phyloP scores from a whole-genome alignment of 2,888 invertebrate species.

The Acleris holmiana region DNA sequence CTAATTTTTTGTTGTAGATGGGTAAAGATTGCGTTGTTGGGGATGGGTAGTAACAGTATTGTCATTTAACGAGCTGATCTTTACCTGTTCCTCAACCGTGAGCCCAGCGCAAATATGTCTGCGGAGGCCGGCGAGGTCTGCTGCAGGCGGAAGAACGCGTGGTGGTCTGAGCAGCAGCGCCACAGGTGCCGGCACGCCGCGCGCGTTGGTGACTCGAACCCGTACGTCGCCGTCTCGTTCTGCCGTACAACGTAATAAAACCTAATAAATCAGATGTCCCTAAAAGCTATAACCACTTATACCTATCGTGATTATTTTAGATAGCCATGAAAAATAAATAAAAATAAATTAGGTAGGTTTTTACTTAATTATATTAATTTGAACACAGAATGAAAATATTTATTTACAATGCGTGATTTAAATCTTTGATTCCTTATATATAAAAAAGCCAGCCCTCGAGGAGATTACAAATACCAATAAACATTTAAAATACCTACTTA shows the following conservation, averaged over 20 bases:
- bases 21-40: too few species aligned
- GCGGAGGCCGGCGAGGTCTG: conserved; percentile 90
- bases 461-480: neutral
- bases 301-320: too few species aligned
- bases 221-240: conserved; percentile 98
- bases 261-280: too few species aligned
- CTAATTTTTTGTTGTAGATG: too few species aligned
- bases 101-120: conserved; percentile 91
- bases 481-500: neutral
- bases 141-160: conserved; percentile 95
- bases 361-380: too few species aligned
- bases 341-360: too few species aligned
- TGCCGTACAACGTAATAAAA: conserved; percentile 60
- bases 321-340: too few species aligned
- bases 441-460: neutral
- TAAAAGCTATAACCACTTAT: too few species aligned
- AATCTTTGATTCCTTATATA: too few species aligned
- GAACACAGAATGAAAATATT: too few species aligned
- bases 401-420: too few species aligned
- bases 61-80: neutral
- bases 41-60: neutral
- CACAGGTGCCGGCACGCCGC: conserved; percentile 97
- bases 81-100: conserved; percentile 91
- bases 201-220: conserved; percentile 96
- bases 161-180: conserved; percentile 98